Conservation (phyloP, 2,888 invertebrate genomes). For the Stenoptilia bipunctidactyla region DNA sequence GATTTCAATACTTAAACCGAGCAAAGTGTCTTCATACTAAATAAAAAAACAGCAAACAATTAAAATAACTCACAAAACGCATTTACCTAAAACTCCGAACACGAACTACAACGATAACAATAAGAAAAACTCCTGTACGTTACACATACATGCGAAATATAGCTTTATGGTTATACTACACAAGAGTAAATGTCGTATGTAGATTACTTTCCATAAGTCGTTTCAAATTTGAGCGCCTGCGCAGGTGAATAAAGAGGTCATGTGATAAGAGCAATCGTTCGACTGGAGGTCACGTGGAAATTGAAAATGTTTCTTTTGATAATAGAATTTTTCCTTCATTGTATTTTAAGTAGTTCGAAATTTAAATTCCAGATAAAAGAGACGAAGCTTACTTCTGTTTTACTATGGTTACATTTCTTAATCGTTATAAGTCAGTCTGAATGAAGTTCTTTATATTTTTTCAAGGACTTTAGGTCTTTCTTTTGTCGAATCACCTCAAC, state of each 20-base stretch:
- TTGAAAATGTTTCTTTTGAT: conserved; percentile 24
- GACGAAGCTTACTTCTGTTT: no score
- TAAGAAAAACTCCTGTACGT: conserved; percentile 26
- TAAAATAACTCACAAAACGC: conserved; percentile 20
- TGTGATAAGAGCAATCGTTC: conserved; percentile 45
- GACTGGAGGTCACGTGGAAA: conserved; percentile 51
- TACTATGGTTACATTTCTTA: no score
- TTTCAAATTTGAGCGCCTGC: conserved; percentile 9
- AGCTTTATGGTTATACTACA: conserved; percentile 16
- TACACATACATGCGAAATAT: conserved; percentile 20
- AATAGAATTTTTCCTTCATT: no score
- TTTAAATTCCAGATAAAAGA: no score
- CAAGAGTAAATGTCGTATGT: not conserved
- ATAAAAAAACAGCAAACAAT: no score
- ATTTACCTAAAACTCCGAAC: conserved; percentile 47
- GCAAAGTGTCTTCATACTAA: no score
- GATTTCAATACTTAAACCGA: no score
- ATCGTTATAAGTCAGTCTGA: no score
- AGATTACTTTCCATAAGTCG: conserved; percentile 18
- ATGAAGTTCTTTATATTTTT: no score
- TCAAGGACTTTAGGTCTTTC: no score
- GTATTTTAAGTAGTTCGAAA: no score
- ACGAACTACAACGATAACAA: conserved; percentile 33
- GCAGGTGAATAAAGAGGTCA: conserved; percentile 60
- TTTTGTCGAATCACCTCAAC: no score